Evolutionary conservation across 2,888 invertebrate genomes (phyloP), one percentile per base, ranked within the genome.

Genomic region (Geotrupes spiniger): DNA sequence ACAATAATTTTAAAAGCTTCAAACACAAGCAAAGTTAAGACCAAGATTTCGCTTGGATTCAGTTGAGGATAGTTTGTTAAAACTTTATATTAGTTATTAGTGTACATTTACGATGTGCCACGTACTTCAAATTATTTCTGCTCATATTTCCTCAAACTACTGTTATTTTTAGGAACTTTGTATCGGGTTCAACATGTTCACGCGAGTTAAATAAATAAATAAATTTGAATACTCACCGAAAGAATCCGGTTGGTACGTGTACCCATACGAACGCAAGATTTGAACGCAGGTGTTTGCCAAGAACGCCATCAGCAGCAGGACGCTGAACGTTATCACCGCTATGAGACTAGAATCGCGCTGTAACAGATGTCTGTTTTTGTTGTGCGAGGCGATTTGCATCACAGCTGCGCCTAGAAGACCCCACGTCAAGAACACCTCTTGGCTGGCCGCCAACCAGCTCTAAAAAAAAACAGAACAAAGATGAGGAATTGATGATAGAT

Each of bases 351-450:
- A 83, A 73, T 87, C 87, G 51, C 78, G 71, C 55, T 78, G 68
- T 48, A 74, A 74, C 42, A 83, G 77, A 68, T 84, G 83, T 58
- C 84, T 85, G 53, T 82, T 78, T 61, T 82, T 82, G 64, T 86
- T 87, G 69, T 87, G 87, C 49, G 87, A 85, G 10, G 85, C 83
- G 50, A 88, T 78, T 71, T 90, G 89, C 85, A 89, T 89, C 46
- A 87, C 78, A 48, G 88, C 85, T 0, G 87, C 85, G 6, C 89
- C 89, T 15, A 92, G 75, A 5, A 92, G 71, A 1, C 91, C 91
- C 94, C 94, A 92, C 0, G 90, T 90, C 42, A 92, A 78, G 68
- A 93, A 93, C 0, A 85, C 85, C 72, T 94, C 93, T 66, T 92
- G 87, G 11, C 89, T 87, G 0, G 93, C 94, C 1, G 92, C 89